phyloP scores from a whole-genome alignment of 2,113 vertebrate genomes.

The Tiliqua scincoides region DNA sequence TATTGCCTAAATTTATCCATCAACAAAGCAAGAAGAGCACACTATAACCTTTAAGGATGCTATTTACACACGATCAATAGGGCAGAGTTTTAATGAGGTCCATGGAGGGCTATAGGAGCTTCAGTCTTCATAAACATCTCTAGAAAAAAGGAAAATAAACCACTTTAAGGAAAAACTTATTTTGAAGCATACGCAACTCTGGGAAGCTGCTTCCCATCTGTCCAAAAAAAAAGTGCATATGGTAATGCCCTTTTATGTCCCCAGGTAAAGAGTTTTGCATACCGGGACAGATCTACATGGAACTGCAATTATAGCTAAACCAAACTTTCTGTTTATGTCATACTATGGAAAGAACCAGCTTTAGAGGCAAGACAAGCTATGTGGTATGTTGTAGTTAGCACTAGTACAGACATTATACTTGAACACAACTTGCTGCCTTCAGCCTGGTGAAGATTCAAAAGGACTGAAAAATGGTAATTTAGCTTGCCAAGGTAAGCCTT shows the following conservation, averaged over 20 bases:
- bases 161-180: conserved; percentile 36
- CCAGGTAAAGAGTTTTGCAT: conserved; percentile 56
- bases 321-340: background rate
- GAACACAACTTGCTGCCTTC: background rate
- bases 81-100: background rate
- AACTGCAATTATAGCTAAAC: conserved; percentile 45
- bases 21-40: background rate
- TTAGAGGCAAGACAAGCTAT: background rate
- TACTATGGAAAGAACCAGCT: background rate
- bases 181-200: conserved; percentile 43
- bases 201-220: conserved; percentile 43
- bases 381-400: no score
- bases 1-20: background rate
- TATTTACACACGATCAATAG: conserved; percentile 43
- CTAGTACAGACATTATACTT: background rate
- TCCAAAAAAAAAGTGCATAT: conserved; percentile 48
- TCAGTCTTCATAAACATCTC: conserved; percentile 6
- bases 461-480: background rate
- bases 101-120: conserved; percentile 17
- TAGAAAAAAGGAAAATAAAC: conserved; percentile 7
- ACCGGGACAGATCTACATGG: conserved; percentile 39
- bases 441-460: background rate
- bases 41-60: conserved; percentile 17
- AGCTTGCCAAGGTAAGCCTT: background rate
- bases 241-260: conserved; percentile 53